These are phyloP conservation scores for Podarcis raffonei DNA, from an alignment of 2,113 vertebrate species.

Conservation along the genomic window DNA sequence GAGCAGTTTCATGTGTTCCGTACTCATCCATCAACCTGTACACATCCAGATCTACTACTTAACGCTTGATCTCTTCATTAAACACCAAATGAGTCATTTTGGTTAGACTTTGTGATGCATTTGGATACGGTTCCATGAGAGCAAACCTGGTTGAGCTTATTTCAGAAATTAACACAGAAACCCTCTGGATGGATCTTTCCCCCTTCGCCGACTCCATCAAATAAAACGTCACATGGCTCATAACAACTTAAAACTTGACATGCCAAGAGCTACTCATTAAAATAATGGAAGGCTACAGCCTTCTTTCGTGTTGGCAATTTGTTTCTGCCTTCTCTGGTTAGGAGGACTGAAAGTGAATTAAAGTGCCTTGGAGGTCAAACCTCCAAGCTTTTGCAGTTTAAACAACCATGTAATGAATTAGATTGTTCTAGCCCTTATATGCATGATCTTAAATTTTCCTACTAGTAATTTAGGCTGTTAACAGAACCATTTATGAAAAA, in stretches of 20 bases:
- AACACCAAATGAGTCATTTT: neutral
- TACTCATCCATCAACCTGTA: neutral
- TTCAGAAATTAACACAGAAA: neutral
- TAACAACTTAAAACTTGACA: neutral
- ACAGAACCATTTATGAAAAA: too few relatives aligned
- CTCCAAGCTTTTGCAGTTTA: neutral
- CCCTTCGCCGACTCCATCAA: neutral
- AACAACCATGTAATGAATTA: neutral
- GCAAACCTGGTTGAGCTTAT: neutral
- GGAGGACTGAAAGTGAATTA: neutral
- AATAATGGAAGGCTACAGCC: neutral
- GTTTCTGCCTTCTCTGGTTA: neutral
- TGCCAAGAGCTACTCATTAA: neutral
- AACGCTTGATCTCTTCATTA: neutral
- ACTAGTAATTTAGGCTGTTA: too few relatives aligned
- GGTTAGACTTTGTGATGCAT: neutral
- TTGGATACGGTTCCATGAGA: neutral
- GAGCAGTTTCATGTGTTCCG: neutral
- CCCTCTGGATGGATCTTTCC: neutral
- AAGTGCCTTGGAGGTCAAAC: neutral
- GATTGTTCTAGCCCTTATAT: neutral
- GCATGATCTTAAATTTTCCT: neutral
- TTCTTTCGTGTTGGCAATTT: neutral
- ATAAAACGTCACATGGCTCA: neutral
- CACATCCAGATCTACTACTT: neutral